phyloP scores from a whole-genome alignment of 2,797 vertebrate species.

The Chaetodon trifasciatus region DNA sequence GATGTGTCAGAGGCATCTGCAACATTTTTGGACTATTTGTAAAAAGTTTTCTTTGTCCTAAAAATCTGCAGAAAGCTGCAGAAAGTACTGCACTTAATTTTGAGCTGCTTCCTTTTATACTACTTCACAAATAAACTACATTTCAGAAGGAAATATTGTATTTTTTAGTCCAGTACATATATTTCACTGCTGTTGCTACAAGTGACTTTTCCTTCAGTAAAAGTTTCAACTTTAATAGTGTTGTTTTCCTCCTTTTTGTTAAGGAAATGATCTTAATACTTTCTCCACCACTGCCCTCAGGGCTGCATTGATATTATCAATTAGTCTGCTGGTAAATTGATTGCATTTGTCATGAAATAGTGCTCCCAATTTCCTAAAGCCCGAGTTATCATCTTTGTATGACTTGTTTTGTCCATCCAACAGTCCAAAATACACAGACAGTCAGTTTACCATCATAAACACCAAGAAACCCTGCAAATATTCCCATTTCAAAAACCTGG shows the following conservation, averaged over 20 bases:
- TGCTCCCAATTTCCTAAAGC: neutral
- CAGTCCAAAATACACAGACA: neutral
- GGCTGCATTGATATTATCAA: neutral
- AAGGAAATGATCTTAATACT: neutral
- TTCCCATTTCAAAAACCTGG: neutral
- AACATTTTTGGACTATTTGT: neutral
- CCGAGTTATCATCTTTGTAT: neutral
- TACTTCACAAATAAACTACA: neutral
- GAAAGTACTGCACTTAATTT: neutral
- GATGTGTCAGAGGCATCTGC: constrained; percentile 14
- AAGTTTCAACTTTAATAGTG: neutral
- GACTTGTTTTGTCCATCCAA: neutral
- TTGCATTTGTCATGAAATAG: neutral
- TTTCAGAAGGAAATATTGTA: neutral
- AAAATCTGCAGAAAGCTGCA: no score
- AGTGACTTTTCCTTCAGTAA: neutral
- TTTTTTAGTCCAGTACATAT: neutral
- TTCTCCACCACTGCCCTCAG: neutral
- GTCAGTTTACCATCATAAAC: neutral
- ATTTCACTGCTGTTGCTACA: neutral
- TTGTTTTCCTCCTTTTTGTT: neutral
- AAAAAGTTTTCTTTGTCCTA: constrained; percentile 11
- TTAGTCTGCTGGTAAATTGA: neutral
- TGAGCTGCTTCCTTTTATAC: neutral
- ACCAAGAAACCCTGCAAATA: neutral